Conservation (phyloP, 2,113 vertebrate genomes). For the Poecilia latipinna region DNA sequence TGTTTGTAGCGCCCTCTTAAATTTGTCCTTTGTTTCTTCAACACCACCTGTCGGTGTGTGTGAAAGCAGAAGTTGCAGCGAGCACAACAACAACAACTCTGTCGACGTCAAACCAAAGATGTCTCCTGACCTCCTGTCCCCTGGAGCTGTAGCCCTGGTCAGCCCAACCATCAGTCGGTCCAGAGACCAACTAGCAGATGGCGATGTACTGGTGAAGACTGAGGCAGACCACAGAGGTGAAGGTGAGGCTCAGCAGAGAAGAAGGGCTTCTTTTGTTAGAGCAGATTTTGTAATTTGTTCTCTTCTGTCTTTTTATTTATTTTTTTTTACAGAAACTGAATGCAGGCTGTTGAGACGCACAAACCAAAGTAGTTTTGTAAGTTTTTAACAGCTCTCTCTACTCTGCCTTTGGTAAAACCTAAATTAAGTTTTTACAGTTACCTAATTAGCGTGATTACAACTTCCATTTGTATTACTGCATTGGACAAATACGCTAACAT, state of each 20-base stretch:
- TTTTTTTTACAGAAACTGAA: slow-evolving; percentile 60
- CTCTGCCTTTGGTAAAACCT: not conserved
- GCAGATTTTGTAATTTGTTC: not conserved
- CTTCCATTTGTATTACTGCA: too few species aligned
- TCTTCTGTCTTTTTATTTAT: not conserved
- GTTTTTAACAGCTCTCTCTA: slow-evolving; percentile 11
- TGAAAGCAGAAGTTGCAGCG: slow-evolving; percentile 51
- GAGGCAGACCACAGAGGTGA: slow-evolving; percentile 51
- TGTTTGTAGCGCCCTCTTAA: too few species aligned
- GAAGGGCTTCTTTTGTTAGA: not conserved
- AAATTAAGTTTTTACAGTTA: not conserved
- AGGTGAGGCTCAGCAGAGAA: slow-evolving; percentile 8
- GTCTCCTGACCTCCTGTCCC: slow-evolving; percentile 57
- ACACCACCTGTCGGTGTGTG: not conserved
- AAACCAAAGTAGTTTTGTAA: slow-evolving; percentile 65
- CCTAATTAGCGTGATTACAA: not conserved
- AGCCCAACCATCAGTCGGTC: slow-evolving; percentile 16
- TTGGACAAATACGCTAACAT: too few species aligned
- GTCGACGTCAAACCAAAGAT: slow-evolving; percentile 58
- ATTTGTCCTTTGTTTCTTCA: too few species aligned
- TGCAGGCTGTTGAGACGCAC: slow-evolving; percentile 51
- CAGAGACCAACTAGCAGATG: slow-evolving; percentile 53
- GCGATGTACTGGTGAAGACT: slow-evolving; percentile 52
- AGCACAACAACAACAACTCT: slow-evolving; percentile 34
- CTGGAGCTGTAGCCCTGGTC: slow-evolving; percentile 41